Base-by-base conservation (phyloP, 1,140 invertebrate species). In the Melanaphis sacchari region DNA sequence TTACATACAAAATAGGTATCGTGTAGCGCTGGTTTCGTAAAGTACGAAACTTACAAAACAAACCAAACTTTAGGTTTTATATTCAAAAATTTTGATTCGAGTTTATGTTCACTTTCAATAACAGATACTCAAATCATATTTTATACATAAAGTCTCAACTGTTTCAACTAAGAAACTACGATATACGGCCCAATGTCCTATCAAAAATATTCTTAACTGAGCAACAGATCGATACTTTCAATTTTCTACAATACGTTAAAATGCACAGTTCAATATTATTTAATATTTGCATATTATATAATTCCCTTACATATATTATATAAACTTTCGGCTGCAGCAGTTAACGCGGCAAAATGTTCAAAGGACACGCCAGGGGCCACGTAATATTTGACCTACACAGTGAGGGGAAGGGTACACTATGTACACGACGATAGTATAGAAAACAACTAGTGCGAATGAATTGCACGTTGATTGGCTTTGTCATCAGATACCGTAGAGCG, bases 391-490 rank as follows among this genome's bases (percentile, higher is more conserved):
- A 84, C 82, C 82, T 41, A 31, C 9, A 41, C 24, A 0, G 38
- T 2, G 66, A 8, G 6, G 31, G 31, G n/a, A 36, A 1, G 43
- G 43, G 21, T 54, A 8, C 31, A 40, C 36, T 38, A 31, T n/a
- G 36, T 31, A 88, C 87, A 46, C 85, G 85, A 46, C 36, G 49
- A 38, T 22, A 8, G 38, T 52, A 66, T n/a, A 31, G 26, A 18
- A 89, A 38, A 52, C 88, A 38, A 89, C 36, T 40, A 41, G 26
- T 41, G 26, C 52, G 46, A 41, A 93, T 93, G 91, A 93, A 93
- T 84, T 81, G 26, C 31, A 6, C 7, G 91, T 52, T 93, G 91
- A 93, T 93, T 93, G 91, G 91, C 91, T 40, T 84, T 84, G 81
- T 84, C 76, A 84, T 43, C 76, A 26, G 43, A 84, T 40, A 92